A percentile compares a stretch with the other conserved stretches of the same genome.
phyloP scores from a whole-genome alignment of 2,888 invertebrate species.

The Pseudanteris insignis region DNA sequence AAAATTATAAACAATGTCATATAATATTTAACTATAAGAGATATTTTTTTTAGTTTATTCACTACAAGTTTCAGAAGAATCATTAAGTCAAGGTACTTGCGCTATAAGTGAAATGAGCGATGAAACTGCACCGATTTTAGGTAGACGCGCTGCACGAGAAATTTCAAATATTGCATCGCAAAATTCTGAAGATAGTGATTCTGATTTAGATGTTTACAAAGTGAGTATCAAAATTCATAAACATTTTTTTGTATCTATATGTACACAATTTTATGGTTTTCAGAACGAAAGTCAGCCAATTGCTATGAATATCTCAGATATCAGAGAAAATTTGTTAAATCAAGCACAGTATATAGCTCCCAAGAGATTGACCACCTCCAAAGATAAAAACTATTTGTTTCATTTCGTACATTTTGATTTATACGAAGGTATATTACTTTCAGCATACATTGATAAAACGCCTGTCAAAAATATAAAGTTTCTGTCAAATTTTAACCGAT shows the following conservation, averaged over 20 bases:
- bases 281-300: constrained; percentile 75
- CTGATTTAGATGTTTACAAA: constrained; percentile 77
- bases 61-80: constrained; percentile 72
- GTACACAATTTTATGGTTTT: constrained; percentile 53
- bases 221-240: constrained; percentile 63
- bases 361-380: constrained; percentile 71
- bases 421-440: constrained; percentile 76
- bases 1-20: too few species aligned
- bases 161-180: constrained; percentile 63
- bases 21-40: not conserved
- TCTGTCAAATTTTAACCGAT: constrained; percentile 75
- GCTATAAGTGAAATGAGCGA: constrained; percentile 74
- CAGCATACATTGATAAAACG: constrained; percentile 63
- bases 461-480: constrained; percentile 71
- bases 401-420: constrained; percentile 80
- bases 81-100: constrained; percentile 73
- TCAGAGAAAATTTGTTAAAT: constrained; percentile 76
- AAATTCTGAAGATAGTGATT: constrained; percentile 78
- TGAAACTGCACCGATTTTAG: constrained; percentile 72
- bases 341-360: constrained; percentile 75
- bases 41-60: constrained; percentile 54
- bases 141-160: constrained; percentile 73
- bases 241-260: too few species aligned
- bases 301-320: constrained; percentile 75
- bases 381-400: constrained; percentile 77